A percentile compares a stretch with the other conserved stretches of the same genome.
phyloP scores from a whole-genome alignment of 2,113 vertebrate species.

The Calypte anna region DNA sequence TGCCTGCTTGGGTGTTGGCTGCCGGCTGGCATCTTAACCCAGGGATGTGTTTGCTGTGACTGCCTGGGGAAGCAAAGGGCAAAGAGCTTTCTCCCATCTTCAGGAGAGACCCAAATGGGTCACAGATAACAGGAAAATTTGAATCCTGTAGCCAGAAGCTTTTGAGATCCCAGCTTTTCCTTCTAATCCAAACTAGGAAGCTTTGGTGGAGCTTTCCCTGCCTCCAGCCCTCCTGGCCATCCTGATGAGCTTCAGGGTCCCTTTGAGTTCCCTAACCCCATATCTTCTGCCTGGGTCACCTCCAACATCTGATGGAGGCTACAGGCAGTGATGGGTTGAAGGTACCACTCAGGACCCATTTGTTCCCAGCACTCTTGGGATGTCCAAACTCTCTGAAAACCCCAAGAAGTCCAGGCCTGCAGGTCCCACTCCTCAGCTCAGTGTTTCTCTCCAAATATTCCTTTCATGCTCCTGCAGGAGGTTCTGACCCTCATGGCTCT shows the following conservation, averaged over 20 bases:
- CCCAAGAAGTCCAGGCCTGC: background rate
- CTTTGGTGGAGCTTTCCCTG: background rate
- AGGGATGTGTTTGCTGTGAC: background rate
- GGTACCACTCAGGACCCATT: background rate
- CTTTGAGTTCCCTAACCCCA: background rate
- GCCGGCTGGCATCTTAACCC: background rate
- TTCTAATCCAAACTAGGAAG: background rate
- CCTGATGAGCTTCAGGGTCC: background rate
- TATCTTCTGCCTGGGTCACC: too few species aligned
- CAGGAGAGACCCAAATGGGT: background rate
- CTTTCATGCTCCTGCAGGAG: accelerated
- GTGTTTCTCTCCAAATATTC: accelerated
- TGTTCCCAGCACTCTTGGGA: background rate
- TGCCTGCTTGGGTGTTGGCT: background rate
- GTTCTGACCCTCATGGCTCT: accelerated
- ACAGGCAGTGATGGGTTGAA: background rate
- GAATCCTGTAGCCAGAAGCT: background rate
- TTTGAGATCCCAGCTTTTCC: background rate
- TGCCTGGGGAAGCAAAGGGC: background rate
- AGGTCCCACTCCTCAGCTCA: background rate
- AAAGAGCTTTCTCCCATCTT: background rate
- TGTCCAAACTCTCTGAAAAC: background rate
- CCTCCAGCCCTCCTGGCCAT: background rate
- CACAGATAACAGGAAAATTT: accelerated
- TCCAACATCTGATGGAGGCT: accelerated